Evolutionary conservation across 2,797 vertebrate genomes (phyloP), one percentile per base, ranked within the genome.

Genomic region (Tauraco hartlaubi): DNA sequence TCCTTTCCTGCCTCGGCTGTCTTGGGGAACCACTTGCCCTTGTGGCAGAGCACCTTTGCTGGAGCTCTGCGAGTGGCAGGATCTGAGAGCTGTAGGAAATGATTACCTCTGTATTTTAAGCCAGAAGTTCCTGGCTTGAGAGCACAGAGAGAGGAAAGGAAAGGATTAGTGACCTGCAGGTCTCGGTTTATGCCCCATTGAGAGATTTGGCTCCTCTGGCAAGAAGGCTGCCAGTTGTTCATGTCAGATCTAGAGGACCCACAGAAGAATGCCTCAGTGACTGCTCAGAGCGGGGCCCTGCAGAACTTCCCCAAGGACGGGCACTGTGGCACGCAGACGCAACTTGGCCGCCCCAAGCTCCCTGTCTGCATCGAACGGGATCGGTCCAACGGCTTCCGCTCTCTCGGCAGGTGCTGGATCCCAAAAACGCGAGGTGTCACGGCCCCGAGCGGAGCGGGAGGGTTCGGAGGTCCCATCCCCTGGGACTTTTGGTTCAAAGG

Each of bases 401-500:
- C 15, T 35, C 49, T 46, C 7, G 2, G 43, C 25, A 29, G 35
- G 28, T 0, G 3, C 20, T 2, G 1, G 15, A 17, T 56, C 37
- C 29, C 4, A 1, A 56, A 51, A 29, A 17, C 1, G 1, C 0
- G 13, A 39, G 0, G 0, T 0, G 1, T 10, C 33, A 5, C 1
- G 3, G 21, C 8, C 29, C n/a, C 0, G 2, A 46, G 28, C 16
- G 8, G n/a, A 16, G 19, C 1, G 4, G 33, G 59, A 41, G 12
- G 19, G 18, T 43, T 49, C 3, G 1, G 31, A 25, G 12, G 17
- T 22, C 15, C 39, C 2, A 0, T 19, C 11, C 31, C 35, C 78
- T 8, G 26, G 67, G 48, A 29, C 28, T 15, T 41, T 29, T 8
- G 10, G 5, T 56, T 63, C 10, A 4, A 49, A 51, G 25, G 39